Evolutionary conservation across 1,140 invertebrate species (phyloP), one percentile per base, ranked within the genome.

Genomic region (Phenacoccus solenopsis): DNA sequence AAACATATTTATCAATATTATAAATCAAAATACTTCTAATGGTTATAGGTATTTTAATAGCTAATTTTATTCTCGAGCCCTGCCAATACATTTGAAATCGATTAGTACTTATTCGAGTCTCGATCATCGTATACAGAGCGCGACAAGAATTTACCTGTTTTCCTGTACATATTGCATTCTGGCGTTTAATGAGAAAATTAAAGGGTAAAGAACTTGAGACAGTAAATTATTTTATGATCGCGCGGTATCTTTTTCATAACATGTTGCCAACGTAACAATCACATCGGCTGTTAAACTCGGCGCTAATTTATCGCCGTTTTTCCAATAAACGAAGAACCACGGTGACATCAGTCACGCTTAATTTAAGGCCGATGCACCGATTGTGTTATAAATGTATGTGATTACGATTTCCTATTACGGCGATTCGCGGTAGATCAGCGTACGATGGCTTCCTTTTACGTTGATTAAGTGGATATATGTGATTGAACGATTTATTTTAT

Each of bases 241-340:
- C 7, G 16, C 4, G n/a, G 56, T 59, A 22, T 20, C 7, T 59
- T 16, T 32, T 59, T 22, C 16, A 59, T 22, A 59, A 59, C 5
- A 7, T 22, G n/a, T 59, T 22, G 16, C 56, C 56, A 59, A 59
- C 21, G 20, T n/a, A 20, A 59, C 21, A 59, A 59, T 22, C 16
- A 20, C n/a, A 4, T 20, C 5, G 7, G 5, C 56, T n/a, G n/a
- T 59, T 5, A 59, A 59, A 59, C 21, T 59, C 56, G n/a, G n/a
- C n/a, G 56, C 21, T 59, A 20, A 59, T 59, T 59, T 59, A 59
- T 59, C 56, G 56, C n/a, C 56, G 20, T 59, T 59, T 59, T 59
- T 59, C n/a, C 56, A 59, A 59, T 59, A 59, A 59, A 59, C 56
- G 56, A 20, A 59, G 56, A 59, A n/a, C n/a, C n/a, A n/a, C n/a